Evolutionary conservation across 2,888 invertebrate species (phyloP), one percentile per base, ranked within the genome.

Genomic region (Pherbina coryleti): DNA sequence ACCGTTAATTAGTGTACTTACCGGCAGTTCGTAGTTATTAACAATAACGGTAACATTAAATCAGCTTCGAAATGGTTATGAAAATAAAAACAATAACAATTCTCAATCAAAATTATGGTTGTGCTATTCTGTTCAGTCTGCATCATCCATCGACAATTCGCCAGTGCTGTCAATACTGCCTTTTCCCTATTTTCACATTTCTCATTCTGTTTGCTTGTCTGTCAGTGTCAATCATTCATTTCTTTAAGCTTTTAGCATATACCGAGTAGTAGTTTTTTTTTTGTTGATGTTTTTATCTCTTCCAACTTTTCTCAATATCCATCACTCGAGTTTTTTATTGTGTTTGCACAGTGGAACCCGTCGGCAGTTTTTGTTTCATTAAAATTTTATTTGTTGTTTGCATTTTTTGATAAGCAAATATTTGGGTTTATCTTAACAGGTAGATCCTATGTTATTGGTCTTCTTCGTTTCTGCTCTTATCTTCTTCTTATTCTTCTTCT

Each of bases 311-410:
- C 14, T n/a, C 34, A 44, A 44, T 44, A 44, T 44, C 3, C 44
- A 44, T 44, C 44, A 44, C 44, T 44, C 14, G 44, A 44, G 44
- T 44, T 44, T 44, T 44, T 44, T 57, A 28, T 60, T n/a, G 11
- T 60, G 28, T 60, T 60, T 60, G 60, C 28, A 19, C 25, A 19
- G 49, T 69, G 22, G 31, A 71, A 44, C 7, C 28, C 28, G 57
- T 60, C 73, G 73, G 73, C 62, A 44, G 62, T 19, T 72, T 60
- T 73, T 62, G 37, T 73, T 73, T 28, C 73, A 73, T 62, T 73
- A 62, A 73, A 70, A 62, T 31, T 37, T 19, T 73, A 60, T 62
- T 62, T 71, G 55, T 69, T 70, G 49, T 49, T 70, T 72, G 55
- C 37, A 19, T 57, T 57, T 72, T 55, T 57, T 22, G 19, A 55